Evolutionary conservation across 2,797 vertebrate species (phyloP), one percentile per base, ranked within the genome.

Genomic region (Miichthys miiuy): DNA sequence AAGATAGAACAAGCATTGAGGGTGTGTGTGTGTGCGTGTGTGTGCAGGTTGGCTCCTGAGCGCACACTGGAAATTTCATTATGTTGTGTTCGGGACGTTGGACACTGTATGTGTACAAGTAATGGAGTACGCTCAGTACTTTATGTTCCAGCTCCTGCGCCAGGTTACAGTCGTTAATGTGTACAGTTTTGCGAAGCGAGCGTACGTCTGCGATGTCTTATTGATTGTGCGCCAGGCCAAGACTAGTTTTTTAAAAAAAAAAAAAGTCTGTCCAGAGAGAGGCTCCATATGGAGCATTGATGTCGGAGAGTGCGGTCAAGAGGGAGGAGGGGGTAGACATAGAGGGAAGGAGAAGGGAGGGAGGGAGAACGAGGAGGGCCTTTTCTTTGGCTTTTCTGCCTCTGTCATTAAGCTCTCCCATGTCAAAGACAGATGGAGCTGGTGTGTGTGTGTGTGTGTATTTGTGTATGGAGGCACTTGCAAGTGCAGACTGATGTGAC

Each of bases 401-500:
- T 94, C 94, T 95, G 93, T 96, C 94, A 96, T 95, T 95, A 95
- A 94, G 93, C 92, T 93, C 92, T 94, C 91, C 88, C 89, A 94
- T 93, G 94, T 94, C 94, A 94, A 94, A 93, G 91, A 92, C 92
- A 91, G 93, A 93, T 93, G 89, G 90, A 93, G 85, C 88, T 90
- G 89, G 86, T 89, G 34, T 56, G 34, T 38, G 34, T 34, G 30
- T 34, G 30, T 38, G 67, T 78, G 65, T 84, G 83, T 75, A 77
- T 79, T 55, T 71, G 56, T 50, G 57, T 56, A 46, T 77, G 80
- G 52, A 60, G 51, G 73, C 74, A 75, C 71, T 85, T 84, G 80
- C 75, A 85, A 91, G 83, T 83, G 85, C 81, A 86, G 83, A 68
- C 87, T 82, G 78, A 92, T 83, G 86, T 79, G 89, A 92, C 88